Evolutionary conservation across 2,113 vertebrate genomes (phyloP), one percentile per base, ranked within the genome.

Genomic region (Pteronura brasiliensis): DNA sequence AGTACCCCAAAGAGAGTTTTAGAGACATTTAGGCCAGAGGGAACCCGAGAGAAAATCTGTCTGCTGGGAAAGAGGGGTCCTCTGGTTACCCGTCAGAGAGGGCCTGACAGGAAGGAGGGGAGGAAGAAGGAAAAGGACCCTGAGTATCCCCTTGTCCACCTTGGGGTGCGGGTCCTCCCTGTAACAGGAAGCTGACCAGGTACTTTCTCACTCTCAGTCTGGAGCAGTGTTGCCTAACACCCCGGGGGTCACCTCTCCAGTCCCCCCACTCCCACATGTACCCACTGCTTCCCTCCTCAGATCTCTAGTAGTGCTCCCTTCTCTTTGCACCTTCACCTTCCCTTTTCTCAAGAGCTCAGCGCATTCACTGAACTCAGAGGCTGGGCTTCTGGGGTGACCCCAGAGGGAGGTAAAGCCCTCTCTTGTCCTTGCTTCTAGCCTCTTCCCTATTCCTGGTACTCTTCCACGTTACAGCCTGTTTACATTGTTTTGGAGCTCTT

Each of bases 61-160:
- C 14, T 86, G 39, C 25, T 59, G 96, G 67, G 90, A 59, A 82
- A 96, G 91, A 65, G 80, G 57, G 76, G 72, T 47, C 79, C 81
- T 77, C 89, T 80, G 95, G 96, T 92, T 47, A 71, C 87, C 63
- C 76, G 59, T 94, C 93, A 94, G 93, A 67, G 29, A 72, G 88
- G 34, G 27, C 88, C 88, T 97, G 92, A 89, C 49, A 49, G 11
- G 27, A 7, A 94, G 90, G 80, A 97, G 88, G 74, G 49, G 34
- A 88, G 89, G n/a, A 2, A 72, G 52, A 11, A 42, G 25, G 65
- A 79, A 93, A 7, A 7, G 0, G 31, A n/a, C 34, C 2, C 12
- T 42, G 52, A 57, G 18, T 7, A 1, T 0, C 25, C 29, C 47
- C 74, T 14, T 55, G n/a, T 20, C 57, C 49, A 8, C 57, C 1